Evolutionary conservation across 2,888 invertebrate species (phyloP), one percentile per base, ranked within the genome.

Genomic region (Acrocyrtus sp.): DNA sequence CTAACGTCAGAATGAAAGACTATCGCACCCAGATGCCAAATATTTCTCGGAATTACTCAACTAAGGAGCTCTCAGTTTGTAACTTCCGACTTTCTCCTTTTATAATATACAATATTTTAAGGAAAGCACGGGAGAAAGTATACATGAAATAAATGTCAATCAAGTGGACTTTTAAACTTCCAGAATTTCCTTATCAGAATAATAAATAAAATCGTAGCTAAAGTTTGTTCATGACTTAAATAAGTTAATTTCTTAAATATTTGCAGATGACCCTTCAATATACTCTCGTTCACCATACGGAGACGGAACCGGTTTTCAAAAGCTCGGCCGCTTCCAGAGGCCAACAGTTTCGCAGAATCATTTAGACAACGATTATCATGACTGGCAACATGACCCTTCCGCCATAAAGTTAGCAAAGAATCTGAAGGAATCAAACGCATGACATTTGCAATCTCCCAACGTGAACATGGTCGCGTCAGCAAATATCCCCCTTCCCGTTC

Each of bases 351-450:
- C 78, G 26, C 80, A 80, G 43, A 75, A 69, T 68, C 79, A 79
- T 41, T 76, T 80, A 69, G 78, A 79, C 58, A 80, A 77, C 50
- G 80, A 80, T 53, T 80, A 75, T 62, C 78, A 75, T n/a, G 78
- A 79, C 60, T 79, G 79, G 80, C 79, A 80, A 62, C 76, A 78
- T 50, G 80, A 80, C 56, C 70, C 70, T 15, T 63, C 75, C 12
- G 79, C 76, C 51, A 73, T 78, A 63, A 79, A 79, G 70, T 74
- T 81, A 34, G 79, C 80, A 12, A 79, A 80, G 76, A 69, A 78
- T n/a, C 74, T 79, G 29, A 81, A 81, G 61, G 81, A 81, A 60
- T 79, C 81, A 66, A 81, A 81, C 67, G 81, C 81, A 77, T 81
- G 81, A 81, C 81, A 73, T 65, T 66, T 60, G 65, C 73, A 72